Conservation (phyloP, 2,888 invertebrate genomes). For the Pristionchus mayeri region DNA sequence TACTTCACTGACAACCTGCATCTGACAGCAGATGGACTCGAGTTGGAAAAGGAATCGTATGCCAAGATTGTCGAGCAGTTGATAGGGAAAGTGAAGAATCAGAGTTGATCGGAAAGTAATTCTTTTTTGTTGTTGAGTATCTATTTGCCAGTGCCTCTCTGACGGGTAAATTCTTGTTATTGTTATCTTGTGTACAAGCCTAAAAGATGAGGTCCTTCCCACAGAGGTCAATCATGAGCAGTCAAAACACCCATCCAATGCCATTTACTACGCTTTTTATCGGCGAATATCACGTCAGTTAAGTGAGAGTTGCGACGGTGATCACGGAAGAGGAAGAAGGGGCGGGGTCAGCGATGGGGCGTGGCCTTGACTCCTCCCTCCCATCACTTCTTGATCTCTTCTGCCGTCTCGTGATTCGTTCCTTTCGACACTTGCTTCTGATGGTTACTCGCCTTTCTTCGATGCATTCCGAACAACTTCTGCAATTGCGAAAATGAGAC, state of each 20-base stretch:
- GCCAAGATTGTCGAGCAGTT: background rate
- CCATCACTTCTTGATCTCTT: slow-evolving; percentile 22
- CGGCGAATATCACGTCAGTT: slow-evolving; percentile 37
- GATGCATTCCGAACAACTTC: background rate
- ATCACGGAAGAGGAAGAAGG: background rate
- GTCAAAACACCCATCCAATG: too few relatives aligned
- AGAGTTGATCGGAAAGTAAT: background rate
- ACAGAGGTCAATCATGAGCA: too few relatives aligned
- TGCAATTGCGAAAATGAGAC: background rate
- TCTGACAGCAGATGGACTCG: slow-evolving; percentile 6
- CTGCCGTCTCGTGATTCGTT: background rate
- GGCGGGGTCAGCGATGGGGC: background rate
- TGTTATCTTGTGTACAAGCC: too few relatives aligned
- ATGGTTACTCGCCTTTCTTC: background rate
- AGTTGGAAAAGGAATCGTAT: slow-evolving; percentile 25
- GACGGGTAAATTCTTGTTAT: background rate
- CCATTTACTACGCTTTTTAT: slow-evolving; percentile 33
- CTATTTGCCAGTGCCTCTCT: background rate
- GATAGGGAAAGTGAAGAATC: slow-evolving; percentile 6
- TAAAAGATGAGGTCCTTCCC: too few relatives aligned
- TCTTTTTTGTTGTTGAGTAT: background rate
- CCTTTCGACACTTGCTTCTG: background rate
- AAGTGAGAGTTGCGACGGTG: slow-evolving; percentile 22
- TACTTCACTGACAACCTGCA: slow-evolving; percentile 43
- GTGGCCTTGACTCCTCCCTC: background rate